phyloP scores from a whole-genome alignment of 2,888 invertebrate genomes.

The Sinodicranocentrus sp. region DNA sequence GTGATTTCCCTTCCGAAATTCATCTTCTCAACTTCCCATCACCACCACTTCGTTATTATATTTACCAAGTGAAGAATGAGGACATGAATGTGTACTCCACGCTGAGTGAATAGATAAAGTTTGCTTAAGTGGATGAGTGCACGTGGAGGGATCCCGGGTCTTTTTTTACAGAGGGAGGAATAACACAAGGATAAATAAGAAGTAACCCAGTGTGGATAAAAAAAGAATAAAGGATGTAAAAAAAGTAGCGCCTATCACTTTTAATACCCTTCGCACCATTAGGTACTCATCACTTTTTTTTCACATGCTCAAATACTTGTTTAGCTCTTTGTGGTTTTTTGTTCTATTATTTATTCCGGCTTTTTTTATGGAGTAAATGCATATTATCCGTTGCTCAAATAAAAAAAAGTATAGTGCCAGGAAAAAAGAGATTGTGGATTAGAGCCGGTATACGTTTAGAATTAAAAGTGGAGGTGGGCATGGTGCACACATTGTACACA shows the following conservation, averaged over 20 bases:
- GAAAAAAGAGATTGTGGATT: conserved; percentile 11
- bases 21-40: too few species aligned
- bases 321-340: background rate
- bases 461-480: too few species aligned
- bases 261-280: conserved; percentile 27
- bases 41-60: too few species aligned
- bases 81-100: too few species aligned
- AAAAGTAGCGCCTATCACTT: conserved; percentile 29
- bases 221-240: background rate
- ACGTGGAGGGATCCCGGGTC: too few species aligned
- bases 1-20: too few species aligned
- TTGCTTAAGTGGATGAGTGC: too few species aligned
- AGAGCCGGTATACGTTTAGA: background rate
- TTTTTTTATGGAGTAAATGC: background rate
- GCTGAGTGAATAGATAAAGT: too few species aligned
- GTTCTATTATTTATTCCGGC: background rate
- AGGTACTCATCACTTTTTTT: conserved; percentile 14
- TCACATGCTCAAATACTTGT: background rate
- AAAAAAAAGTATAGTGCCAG: background rate
- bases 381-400: conserved; percentile 3
- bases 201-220: background rate
- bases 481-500: too few species aligned
- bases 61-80: too few species aligned
- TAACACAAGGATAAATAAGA: too few species aligned
- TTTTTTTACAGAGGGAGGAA: too few species aligned